Base-by-base conservation (phyloP, 2,797 vertebrate species). In the Macrochelys suwanniensis region DNA sequence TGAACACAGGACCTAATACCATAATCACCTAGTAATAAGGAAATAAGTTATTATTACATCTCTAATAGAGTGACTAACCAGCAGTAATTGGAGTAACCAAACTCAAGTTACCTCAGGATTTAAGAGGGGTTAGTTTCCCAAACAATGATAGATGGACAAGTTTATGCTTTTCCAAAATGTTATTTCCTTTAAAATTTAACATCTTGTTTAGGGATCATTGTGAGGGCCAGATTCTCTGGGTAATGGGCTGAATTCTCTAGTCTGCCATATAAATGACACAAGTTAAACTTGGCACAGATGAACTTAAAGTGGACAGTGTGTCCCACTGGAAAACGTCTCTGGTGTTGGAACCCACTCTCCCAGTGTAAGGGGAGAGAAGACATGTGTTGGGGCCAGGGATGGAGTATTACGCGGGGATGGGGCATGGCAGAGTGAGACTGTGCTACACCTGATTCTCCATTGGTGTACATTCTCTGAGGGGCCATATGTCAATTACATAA, bases 181-280 rank as follows among this genome's bases (percentile, higher is more conserved):
- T 1, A 5, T 37, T 0, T 0, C 56, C 81, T 85, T 53, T 83
- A 31, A 89, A 90, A 81, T 1, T 9, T 0, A 0, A 10, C 0
- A 3, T 83, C 81, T 61, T 71, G 5, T 23, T 77, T 90, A 42
- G 8, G n/a, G 76, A 57, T 84, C 71, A 6, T 5, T 71, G 37
- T n/a, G 16, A 68, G 16, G 17, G 33, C 61, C 33, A 37, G 33
- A n/a, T 68, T 68, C 17, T 68, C 61, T 68, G 16, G 61, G 33
- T 37, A 59, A 45, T 53, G 51, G 80, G 17, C 31, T 79, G 31
- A 7, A 45, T 77, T 84, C 68, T 78, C 25, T 13, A 26, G 42
- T 47, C 11, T 76, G 42, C 71, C 71, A 25, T 42, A 45, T 76
- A 25, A 25, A 28, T 61, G 80, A 0, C 31, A 31, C 0, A 0